These are phyloP conservation scores for Elanus axillaris DNA, from an alignment of 2,113 vertebrate genomes.

Conservation along the genomic window DNA sequence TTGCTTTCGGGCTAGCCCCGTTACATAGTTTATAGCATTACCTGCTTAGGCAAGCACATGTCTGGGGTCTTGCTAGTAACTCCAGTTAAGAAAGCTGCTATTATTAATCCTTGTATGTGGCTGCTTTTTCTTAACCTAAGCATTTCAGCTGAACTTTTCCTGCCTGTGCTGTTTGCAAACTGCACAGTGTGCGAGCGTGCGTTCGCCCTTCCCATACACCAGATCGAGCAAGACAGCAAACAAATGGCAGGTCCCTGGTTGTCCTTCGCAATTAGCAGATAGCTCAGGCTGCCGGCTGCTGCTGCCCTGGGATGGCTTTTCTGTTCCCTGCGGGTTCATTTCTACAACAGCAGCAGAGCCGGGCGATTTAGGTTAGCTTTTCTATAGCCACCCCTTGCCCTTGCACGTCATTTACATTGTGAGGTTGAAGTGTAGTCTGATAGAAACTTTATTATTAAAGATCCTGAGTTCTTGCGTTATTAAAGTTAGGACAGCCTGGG, in stretches of 20 bases:
- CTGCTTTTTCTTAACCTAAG: not conserved
- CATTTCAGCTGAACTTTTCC: not conserved
- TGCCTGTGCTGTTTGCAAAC: not conserved
- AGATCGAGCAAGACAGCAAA: not conserved
- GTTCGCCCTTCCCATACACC: not conserved
- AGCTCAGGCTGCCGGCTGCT: not conserved
- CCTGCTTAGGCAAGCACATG: not conserved
- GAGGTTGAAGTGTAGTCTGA: not conserved
- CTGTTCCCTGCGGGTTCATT: not conserved
- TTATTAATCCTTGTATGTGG: not conserved
- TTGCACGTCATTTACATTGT: not conserved
- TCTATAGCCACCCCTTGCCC: not conserved
- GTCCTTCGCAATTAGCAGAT: not conserved
- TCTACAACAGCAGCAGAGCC: not conserved
- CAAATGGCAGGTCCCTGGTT: not conserved
- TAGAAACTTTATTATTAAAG: not conserved
- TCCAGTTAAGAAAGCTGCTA: not conserved
- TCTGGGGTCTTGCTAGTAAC: not conserved
- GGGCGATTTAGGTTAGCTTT: not conserved
- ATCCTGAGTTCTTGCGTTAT: not conserved
- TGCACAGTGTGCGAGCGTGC: rapidly evolving
- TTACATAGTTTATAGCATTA: rapidly evolving
- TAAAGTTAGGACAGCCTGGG: not conserved
- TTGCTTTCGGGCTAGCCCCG: not conserved
- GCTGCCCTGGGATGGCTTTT: not conserved